Evolutionary conservation across 2,888 invertebrate species (phyloP), one percentile per base, ranked within the genome.

Genomic region (Xanthostigma xanthostigma): DNA sequence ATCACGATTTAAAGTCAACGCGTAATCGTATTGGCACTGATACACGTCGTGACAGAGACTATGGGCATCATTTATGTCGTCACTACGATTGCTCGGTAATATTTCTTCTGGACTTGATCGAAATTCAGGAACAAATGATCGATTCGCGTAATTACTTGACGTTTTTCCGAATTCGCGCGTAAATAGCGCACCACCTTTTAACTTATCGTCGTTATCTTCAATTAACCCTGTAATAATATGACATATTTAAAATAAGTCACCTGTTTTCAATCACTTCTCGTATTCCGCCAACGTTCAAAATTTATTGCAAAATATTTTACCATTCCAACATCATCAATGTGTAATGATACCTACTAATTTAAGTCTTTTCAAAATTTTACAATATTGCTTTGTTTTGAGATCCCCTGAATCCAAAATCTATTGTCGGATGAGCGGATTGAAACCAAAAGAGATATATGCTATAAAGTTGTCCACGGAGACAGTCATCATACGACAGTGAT

Each of bases 1-100:
- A 56, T 91, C 89, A 54, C 84, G 72, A 64, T 88, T 84, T 2
- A 90, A 67, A 0, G 88, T 87, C 75, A 91, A 81, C 0, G 86
- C 82, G 61, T 83, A 94, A 62, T 94, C 94, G 60, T 83, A 94
- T 56, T 81, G 76, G 64, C 94, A 94, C 60, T 91, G 89, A 63
- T 86, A 85, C 1, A 83, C 82, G 47, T 84, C 81, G 44, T 84
- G 84, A 58, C 92, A 93, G 10, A 87, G 66, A 45, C 81, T 78
- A 42, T 74, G 68, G 0, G 88, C 86, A 44, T 74, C 68, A 1
- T 68, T 65, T 36, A 81, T 70, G 54, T 84, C 83, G 9, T 72
- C 67, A 0, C 80, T 73, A 46, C 85, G 72, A 65, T 90, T 87
- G 0, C 69, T 46, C 0, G 89, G 84, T 48, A 92, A 64, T 61